phyloP scores from a whole-genome alignment of 2,113 vertebrate genomes.

The Lepisosteus oculatus region DNA sequence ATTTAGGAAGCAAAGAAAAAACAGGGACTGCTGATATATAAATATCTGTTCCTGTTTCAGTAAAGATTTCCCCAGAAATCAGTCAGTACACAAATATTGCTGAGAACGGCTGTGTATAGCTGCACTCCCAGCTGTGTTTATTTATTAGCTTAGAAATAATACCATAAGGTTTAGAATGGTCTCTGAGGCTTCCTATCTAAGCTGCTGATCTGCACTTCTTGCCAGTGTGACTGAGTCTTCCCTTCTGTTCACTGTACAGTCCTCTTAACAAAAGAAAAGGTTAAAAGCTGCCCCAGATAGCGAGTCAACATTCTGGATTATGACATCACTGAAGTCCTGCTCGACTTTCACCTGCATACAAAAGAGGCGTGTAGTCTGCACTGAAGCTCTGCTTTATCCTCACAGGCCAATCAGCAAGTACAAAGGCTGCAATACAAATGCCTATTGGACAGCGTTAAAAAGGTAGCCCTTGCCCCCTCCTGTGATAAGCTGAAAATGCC shows the following conservation, averaged over 20 bases:
- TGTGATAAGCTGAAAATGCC: too few relatives aligned
- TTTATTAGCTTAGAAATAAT: conserved; percentile 11
- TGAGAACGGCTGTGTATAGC: neutral
- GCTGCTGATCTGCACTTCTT: conserved; percentile 22
- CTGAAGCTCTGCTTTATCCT: conserved; percentile 51
- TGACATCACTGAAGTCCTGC: neutral
- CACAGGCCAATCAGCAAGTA: conserved; percentile 60
- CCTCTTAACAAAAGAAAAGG: conserved; percentile 35
- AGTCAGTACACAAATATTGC: neutral
- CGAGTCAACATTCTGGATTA: conserved; percentile 12
- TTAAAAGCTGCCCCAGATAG: conserved; percentile 33
- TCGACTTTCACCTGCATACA: conserved; percentile 37
- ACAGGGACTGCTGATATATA: too few relatives aligned
- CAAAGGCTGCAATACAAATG: conserved; percentile 54
- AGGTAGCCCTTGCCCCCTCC: too few relatives aligned
- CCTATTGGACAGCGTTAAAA: conserved; percentile 34
- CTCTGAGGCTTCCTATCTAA: conserved; percentile 20
- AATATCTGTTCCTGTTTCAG: too few relatives aligned
- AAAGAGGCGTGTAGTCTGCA: conserved; percentile 40
- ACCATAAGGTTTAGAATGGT: conserved; percentile 6
- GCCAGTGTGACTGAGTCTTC: conserved; percentile 3
- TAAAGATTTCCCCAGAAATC: too few relatives aligned
- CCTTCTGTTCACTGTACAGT: neutral
- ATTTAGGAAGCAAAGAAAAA: too few relatives aligned
- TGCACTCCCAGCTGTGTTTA: conserved; percentile 1